Evolutionary conservation across 2,888 invertebrate genomes (phyloP), one percentile per base, ranked within the genome.

Genomic region (Diogma glabrata): DNA sequence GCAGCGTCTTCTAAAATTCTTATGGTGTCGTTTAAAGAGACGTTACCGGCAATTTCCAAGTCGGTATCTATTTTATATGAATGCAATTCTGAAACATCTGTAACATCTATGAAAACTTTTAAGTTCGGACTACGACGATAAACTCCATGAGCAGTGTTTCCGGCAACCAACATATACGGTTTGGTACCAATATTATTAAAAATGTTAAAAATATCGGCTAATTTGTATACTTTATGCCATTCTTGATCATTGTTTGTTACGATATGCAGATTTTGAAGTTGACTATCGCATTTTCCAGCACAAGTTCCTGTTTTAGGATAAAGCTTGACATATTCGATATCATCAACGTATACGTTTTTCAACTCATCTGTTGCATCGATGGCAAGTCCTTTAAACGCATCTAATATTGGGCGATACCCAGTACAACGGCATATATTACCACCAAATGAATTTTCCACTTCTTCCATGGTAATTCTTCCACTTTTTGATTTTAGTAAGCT

Each of bases 361-460:
- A 54, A 50, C n/a, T 53, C 19, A 8, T 50, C 38, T 28, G 49
- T 52, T 5, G 76, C 75, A 58, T 83, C 81, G 1, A 64, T 69
- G 0, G 84, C 81, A 57, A 85, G 80, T 2, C 82, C 78, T 65
- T 87, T 87, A 66, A 88, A 85, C 3, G 87, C 80, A 61, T 87
- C 87, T 47, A 85, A 71, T 53, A 88, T 88, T 1, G 87, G 77
- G 4, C 87, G 72, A 61, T 86, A 87, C 1, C 87, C 87, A 0
- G 87, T 88, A 60, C 88, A 88, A 50, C 88, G 75, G 58, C 88
- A 88, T 23, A 87, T 79, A 57, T 87, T 85, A 47, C 85, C 75
- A 7, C 85, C 87, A 59, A 87, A 85, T 0, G 82, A 78, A 60
- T 85, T 82, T 64, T 87, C 87, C 10, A 87, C 73, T 58, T 84